Evolutionary conservation across 2,113 vertebrate species (phyloP).

Genomic region (Calonectris borealis): DNA sequence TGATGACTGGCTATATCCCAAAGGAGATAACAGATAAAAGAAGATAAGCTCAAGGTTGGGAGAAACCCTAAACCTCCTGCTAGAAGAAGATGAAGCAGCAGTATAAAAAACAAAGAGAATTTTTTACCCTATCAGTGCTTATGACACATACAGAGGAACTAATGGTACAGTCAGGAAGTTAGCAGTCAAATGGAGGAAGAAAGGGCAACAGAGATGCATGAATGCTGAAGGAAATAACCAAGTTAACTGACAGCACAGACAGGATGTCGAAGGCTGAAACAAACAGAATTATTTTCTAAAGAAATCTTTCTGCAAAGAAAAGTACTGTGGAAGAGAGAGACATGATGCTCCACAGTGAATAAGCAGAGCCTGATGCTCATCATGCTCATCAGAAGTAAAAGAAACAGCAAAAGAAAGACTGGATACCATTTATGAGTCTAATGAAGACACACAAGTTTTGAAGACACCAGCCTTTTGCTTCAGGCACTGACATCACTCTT

Average conservation of each 20-base stretch:
- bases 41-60: not conserved
- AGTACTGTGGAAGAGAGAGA: not conserved
- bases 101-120: not conserved
- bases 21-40: not conserved
- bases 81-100: not conserved
- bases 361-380: not conserved
- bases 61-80: not conserved
- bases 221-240: not conserved
- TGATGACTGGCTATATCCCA: not conserved
- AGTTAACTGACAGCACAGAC: not conserved
- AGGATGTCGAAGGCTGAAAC: not conserved
- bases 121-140: not conserved
- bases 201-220: not conserved
- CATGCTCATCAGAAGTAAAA: not conserved
- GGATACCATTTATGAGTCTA: not conserved
- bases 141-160: not conserved
- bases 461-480: not conserved
- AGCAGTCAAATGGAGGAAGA: constrained; percentile 17
- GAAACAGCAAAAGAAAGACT: not conserved
- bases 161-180: not conserved
- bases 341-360: not conserved
- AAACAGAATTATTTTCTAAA: not conserved
- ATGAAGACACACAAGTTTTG: not conserved
- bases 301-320: not conserved
- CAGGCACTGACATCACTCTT: not conserved